phyloP scores from a whole-genome alignment of 2,888 invertebrate species.

The Tipula vernalis region DNA sequence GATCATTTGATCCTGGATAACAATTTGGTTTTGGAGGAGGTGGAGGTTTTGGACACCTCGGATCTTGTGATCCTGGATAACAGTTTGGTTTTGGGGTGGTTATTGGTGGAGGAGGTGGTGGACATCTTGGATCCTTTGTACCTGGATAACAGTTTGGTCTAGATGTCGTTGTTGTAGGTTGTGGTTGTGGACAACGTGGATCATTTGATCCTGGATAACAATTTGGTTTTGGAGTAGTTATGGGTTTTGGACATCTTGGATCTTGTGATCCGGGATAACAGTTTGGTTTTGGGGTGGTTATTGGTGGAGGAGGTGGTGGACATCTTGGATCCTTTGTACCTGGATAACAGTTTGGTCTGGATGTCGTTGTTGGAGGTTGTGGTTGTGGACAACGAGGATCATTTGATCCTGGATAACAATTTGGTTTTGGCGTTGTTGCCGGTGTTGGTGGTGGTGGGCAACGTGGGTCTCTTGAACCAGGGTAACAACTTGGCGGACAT shows the following conservation, averaged over 20 bases:
- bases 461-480: no score
- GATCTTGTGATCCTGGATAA: slow-evolving; percentile 27
- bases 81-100: slow-evolving; percentile 20
- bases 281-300: slow-evolving; percentile 17
- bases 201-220: neutral
- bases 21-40: slow-evolving; percentile 20
- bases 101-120: slow-evolving; percentile 19
- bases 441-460: no score
- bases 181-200: slow-evolving; percentile 9
- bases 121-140: neutral
- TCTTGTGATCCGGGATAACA: neutral
- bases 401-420: slow-evolving; percentile 26
- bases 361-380: slow-evolving; percentile 21
- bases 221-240: neutral
- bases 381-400: slow-evolving; percentile 29
- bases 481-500: no score
- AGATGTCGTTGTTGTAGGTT: slow-evolving; percentile 22
- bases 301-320: slow-evolving; percentile 18
- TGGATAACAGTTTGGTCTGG: slow-evolving; percentile 21
- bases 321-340: slow-evolving; percentile 28
- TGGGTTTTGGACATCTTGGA: neutral
- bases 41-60: slow-evolving; percentile 24
- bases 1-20: slow-evolving; percentile 27
- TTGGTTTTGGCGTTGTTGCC: no score
- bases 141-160: slow-evolving; percentile 30